Evolutionary conservation across 2,113 vertebrate species (phyloP), one percentile per base, ranked within the genome.

Genomic region (Gallinago undulata): DNA sequence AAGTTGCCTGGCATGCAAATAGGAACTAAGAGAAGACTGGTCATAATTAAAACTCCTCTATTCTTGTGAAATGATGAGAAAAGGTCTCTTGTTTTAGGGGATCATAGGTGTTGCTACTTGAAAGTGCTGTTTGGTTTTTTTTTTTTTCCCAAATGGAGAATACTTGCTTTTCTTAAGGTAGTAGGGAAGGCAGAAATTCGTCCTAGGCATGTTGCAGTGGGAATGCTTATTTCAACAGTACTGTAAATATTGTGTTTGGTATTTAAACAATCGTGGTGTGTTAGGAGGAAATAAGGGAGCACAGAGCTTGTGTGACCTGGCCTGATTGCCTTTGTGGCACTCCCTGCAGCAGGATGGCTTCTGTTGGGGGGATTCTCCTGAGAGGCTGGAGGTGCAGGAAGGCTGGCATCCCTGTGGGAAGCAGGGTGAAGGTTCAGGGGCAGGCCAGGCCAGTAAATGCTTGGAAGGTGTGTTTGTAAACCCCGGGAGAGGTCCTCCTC

Each of bases 241-340:
- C 6, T 4, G 11, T 28, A 75, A 81, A 75, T 14, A 33, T 0
- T 60, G 27, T 16, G 53, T 22, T 77, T 33, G 2, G 22, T 6
- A 47, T 19, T 27, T 27, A 47, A 70, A 50, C 28, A 50, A 5
- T 8, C 0, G 0, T 17, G 8, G 0, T 1, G 37, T 30, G 27
- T 41, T 13, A 47, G 35, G 6, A 33, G 19, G 51, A 48, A 13
- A 41, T 4, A 8, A 7, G 19, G 28, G 28, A 7, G 21, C 7
- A 5, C 4, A 10, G 25, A 21, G 30, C 50, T 23, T 2, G 47
- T 3, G 56, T 35, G 80, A 19, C 56, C 47, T 2, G 33, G 4
- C 12, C 62, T 23, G n/a, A 48, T 15, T 12, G 24, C 57, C 24
- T 19, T 13, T 6, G 45, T 7, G 15, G 11, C 8, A 2, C n/a